phyloP scores from a whole-genome alignment of 2,797 vertebrate genomes.

The Eidolon dupreanum region DNA sequence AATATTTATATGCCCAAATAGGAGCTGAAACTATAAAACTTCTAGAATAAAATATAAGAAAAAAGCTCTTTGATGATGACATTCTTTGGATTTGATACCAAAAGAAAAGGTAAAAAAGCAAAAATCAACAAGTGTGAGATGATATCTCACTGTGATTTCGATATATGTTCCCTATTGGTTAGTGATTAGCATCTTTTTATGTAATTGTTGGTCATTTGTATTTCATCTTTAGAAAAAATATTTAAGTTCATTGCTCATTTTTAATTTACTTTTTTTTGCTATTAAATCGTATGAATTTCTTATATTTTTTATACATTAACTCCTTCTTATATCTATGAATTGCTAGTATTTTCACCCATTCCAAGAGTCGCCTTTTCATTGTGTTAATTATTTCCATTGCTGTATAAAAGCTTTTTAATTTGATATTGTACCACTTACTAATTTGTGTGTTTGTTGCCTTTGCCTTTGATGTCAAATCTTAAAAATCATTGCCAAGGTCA shows the following conservation, averaged over 20 bases:
- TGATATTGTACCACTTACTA: not conserved
- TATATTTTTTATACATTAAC: not conserved
- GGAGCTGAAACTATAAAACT: not conserved
- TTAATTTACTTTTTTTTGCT: not conserved
- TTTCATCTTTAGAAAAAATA: not conserved
- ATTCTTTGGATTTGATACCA: not conserved
- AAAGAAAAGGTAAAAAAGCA: not conserved
- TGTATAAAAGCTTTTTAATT: not conserved
- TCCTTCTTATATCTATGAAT: not conserved
- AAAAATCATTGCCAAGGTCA: not conserved
- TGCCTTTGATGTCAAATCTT: not conserved
- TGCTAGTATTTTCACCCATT: not conserved
- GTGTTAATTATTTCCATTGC: not conserved
- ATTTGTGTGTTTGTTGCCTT: not conserved
- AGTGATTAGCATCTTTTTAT: not conserved
- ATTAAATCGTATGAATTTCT: not conserved
- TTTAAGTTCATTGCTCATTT: not conserved
- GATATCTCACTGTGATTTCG: not conserved
- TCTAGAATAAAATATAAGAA: not conserved
- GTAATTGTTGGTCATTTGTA: not conserved
- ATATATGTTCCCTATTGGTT: not conserved
- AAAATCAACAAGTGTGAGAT: not conserved
- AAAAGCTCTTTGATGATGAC: not conserved
- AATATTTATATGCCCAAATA: not conserved
- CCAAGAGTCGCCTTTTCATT: not conserved